These are phyloP conservation scores for Gallinago stenura DNA, from an alignment of 2,797 vertebrate genomes.

Conservation along the genomic window DNA sequence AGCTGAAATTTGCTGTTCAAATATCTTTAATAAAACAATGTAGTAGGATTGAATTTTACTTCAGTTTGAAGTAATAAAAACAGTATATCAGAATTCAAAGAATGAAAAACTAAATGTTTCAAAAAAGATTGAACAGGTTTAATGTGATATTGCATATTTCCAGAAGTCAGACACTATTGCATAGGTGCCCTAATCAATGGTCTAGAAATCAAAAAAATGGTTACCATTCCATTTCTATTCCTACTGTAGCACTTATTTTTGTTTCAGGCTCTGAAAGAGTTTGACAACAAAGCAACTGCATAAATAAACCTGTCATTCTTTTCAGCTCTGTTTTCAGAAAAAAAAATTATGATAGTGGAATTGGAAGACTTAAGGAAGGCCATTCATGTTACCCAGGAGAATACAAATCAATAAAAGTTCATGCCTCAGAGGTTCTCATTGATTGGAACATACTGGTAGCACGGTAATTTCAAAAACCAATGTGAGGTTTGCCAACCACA, in stretches of 20 bases:
- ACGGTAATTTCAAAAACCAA: conserved; percentile 78
- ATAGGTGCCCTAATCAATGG: neutral
- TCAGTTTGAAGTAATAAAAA: neutral
- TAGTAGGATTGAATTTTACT: neutral
- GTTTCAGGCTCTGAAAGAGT: neutral
- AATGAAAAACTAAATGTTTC: neutral
- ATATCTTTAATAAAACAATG: neutral
- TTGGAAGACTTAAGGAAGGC: conserved; percentile 75
- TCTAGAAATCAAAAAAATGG: neutral
- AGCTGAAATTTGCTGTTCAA: neutral
- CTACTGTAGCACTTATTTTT: neutral
- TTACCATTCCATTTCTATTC: neutral
- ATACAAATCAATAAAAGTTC: conserved; percentile 87
- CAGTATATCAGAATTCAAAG: neutral
- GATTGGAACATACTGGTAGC: conserved; percentile 89
- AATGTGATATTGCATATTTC: neutral
- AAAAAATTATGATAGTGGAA: conserved; percentile 69
- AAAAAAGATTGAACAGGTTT: neutral
- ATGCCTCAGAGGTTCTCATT: conserved; percentile 87
- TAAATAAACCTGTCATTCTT: conserved; percentile 66
- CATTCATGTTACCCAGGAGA: conserved; percentile 68
- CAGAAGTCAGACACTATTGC: neutral
- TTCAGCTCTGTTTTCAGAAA: conserved; percentile 57
- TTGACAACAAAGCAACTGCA: conserved; percentile 31
- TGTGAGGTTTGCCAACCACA: conserved; percentile 72